These are phyloP conservation scores for Aspiorhynchus laticeps DNA, from an alignment of 2,113 vertebrate genomes.

Conservation along the genomic window DNA sequence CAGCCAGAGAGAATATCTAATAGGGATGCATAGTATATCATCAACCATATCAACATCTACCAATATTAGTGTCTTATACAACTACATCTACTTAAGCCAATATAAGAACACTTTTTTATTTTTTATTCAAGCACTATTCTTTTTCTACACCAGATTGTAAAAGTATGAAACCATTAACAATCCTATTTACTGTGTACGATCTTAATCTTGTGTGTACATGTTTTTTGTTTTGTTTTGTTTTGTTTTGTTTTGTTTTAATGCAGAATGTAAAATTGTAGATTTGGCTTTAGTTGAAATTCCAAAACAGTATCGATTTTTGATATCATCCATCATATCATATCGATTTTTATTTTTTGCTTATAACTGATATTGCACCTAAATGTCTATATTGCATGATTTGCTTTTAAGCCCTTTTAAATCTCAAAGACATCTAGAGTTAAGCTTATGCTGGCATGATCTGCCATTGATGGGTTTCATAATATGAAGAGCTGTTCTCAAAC, in stretches of 20 bases:
- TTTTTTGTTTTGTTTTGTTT: too few relatives aligned
- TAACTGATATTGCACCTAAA: not conserved
- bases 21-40: not conserved
- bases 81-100: too few relatives aligned
- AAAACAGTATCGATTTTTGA: not conserved
- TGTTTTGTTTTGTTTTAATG: not conserved
- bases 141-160: not conserved
- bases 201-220: not conserved
- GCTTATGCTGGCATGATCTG: not conserved
- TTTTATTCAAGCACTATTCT: not conserved
- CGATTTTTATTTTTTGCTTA: too few relatives aligned
- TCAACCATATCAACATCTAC: not conserved
- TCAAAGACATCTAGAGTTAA: not conserved
- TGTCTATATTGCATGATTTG: not conserved
- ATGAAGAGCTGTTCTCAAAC: constrained; percentile 9
- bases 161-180: not conserved
- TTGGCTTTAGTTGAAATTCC: not conserved
- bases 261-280: not conserved
- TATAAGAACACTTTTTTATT: not conserved
- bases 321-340: not conserved
- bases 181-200: not conserved
- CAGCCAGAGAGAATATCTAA: not conserved
- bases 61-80: not conserved
- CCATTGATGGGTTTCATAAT: not conserved
- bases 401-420: not conserved